Evolutionary conservation across 1,140 invertebrate genomes (phyloP).

Genomic region (Pseudachorutes palmiensis): DNA sequence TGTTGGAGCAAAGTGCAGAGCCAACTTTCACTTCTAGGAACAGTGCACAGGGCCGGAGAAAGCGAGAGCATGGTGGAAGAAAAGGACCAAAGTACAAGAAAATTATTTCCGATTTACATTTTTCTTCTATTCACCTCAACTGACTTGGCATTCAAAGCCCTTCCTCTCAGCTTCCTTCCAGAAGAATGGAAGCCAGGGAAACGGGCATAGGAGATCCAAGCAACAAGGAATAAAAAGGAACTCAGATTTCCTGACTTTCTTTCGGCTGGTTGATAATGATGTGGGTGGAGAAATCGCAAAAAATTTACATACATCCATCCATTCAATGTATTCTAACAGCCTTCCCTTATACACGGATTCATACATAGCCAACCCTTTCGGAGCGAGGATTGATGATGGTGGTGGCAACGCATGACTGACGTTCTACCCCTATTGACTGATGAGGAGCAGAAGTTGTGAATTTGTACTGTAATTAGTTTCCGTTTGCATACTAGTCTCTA

Average conservation of each 20-base stretch:
- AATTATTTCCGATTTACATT: slow-evolving; percentile 32
- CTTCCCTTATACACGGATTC: neutral
- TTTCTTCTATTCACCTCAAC: slow-evolving; percentile 23
- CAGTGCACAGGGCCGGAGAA: too few relatives aligned
- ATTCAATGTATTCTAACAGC: neutral
- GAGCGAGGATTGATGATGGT: too few relatives aligned
- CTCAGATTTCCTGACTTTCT: neutral
- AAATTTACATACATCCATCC: neutral
- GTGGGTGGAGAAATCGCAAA: neutral
- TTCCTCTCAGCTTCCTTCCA: neutral
- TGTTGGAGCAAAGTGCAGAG: neutral
- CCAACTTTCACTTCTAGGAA: neutral
- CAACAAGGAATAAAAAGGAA: slow-evolving; percentile 1
- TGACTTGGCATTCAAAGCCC: slow-evolving; percentile 19
- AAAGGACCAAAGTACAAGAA: slow-evolving; percentile 24
- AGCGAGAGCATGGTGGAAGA: neutral
- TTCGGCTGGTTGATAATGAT: neutral
- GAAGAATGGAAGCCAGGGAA: neutral
- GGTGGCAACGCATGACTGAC: too few relatives aligned
- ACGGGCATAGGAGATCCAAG: neutral
- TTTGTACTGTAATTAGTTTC: neutral
- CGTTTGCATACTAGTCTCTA: neutral
- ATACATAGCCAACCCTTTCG: neutral
- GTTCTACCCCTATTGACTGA: neutral
- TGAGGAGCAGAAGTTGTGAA: neutral